phyloP scores from a whole-genome alignment of 2,797 vertebrate species.

The Phoebastria nigripes region DNA sequence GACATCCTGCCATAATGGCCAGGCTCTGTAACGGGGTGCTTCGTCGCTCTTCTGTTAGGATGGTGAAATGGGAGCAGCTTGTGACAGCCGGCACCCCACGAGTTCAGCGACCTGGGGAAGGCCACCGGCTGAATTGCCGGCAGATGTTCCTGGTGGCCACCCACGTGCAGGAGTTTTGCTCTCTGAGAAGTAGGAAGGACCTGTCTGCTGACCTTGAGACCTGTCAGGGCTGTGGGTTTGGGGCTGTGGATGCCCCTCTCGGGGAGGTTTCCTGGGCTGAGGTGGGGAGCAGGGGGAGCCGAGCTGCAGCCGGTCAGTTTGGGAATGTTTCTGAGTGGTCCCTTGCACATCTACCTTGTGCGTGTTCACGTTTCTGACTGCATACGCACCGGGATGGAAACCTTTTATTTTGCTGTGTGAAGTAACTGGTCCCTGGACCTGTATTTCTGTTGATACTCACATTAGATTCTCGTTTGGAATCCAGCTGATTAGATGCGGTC shows the following conservation, averaged over 20 bases:
- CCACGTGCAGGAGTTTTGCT: neutral
- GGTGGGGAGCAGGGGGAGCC: neutral
- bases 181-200: neutral
- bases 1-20: neutral
- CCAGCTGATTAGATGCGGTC: fast-evolving
- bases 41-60: neutral
- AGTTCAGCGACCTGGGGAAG: neutral
- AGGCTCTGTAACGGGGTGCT: neutral
- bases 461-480: neutral
- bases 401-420: no score
- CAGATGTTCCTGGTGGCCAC: neutral
- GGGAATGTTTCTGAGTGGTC: no score
- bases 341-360: neutral
- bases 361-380: fast-evolving
- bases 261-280: neutral
- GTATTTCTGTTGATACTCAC: neutral
- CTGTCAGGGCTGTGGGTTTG: neutral
- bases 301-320: neutral
- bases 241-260: neutral
- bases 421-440: neutral
- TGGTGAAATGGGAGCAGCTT: neutral
- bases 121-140: fast-evolving
- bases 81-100: fast-evolving
- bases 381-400: fast-evolving
- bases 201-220: neutral